These are phyloP conservation scores for Lasioglossum albipes DNA, from an alignment of 1,140 invertebrate species.

Conservation along the genomic window DNA sequence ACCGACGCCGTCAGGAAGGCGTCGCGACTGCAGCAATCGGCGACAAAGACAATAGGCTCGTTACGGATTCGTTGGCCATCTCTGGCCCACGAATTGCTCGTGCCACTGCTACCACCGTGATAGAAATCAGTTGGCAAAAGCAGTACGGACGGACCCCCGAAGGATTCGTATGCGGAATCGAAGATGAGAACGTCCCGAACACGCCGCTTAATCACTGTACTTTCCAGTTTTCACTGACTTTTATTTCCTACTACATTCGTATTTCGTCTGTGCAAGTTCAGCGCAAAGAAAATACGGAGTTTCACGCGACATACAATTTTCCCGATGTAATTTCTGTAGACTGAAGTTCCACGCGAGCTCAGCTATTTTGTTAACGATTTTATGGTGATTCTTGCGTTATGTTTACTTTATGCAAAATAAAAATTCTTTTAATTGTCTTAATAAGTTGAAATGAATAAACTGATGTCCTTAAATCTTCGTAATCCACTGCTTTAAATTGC, in stretches of 20 bases:
- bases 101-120: conserved; percentile 39
- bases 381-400: too few relatives aligned
- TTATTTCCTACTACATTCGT: neutral
- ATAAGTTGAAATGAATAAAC: too few relatives aligned
- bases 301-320: too few relatives aligned
- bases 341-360: too few relatives aligned
- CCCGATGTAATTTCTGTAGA: too few relatives aligned
- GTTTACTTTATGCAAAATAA: too few relatives aligned
- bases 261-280: too few relatives aligned
- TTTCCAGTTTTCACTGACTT: neutral
- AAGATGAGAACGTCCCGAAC: conserved; percentile 9
- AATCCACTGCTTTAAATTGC: too few relatives aligned
- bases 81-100: conserved; percentile 38
- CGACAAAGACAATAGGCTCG: conserved; percentile 58
- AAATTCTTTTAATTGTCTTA: too few relatives aligned
- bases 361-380: too few relatives aligned
- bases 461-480: too few relatives aligned
- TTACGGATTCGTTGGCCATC: conserved; percentile 54
- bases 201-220: neutral
- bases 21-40: conserved; percentile 48
- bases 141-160: conserved; percentile 45
- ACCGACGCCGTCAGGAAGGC: conserved; percentile 58
- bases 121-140: conserved; percentile 63
- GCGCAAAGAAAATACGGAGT: too few relatives aligned
- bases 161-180: conserved; percentile 39